Evolutionary conservation across 2,888 invertebrate species (phyloP).

Genomic region (Oithona nana): DNA sequence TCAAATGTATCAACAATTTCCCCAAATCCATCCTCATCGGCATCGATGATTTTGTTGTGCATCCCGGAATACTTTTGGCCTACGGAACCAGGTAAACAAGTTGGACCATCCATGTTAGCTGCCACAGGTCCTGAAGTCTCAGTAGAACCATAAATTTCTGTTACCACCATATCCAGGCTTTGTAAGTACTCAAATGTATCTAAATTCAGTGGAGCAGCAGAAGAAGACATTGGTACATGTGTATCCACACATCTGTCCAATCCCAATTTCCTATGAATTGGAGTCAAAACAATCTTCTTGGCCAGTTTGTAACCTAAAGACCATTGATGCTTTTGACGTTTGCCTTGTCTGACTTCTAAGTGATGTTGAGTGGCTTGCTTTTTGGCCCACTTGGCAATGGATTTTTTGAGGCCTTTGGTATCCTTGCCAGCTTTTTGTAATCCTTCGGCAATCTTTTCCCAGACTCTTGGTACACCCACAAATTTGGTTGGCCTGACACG

Average conservation of each 20-base stretch:
- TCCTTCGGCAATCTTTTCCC: conserved; percentile 78
- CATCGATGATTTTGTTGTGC: conserved; percentile 20
- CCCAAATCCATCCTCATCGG: conserved; percentile 50
- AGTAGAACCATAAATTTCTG: conserved; percentile 51
- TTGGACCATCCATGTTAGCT: background rate
- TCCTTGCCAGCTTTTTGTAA: conserved; percentile 38
- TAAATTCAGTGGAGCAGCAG: conserved; percentile 63
- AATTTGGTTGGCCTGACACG: conserved; percentile 50
- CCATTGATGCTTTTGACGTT: background rate
- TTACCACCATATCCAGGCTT: conserved; percentile 58
- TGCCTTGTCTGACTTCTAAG: background rate
- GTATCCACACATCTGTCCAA: conserved; percentile 44
- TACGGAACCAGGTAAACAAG: background rate
- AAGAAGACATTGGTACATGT: conserved; percentile 37
- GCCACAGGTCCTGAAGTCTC: background rate
- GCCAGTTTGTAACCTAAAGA: too few relatives aligned
- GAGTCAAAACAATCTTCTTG: too few relatives aligned
- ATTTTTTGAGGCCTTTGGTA: background rate
- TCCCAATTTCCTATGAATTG: conserved; percentile 52
- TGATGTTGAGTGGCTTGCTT: background rate
- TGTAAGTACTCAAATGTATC: conserved; percentile 71
- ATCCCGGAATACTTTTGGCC: background rate
- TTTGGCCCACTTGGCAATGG: background rate
- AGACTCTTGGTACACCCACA: conserved; percentile 72
- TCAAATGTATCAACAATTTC: conserved; percentile 60